phyloP scores from a whole-genome alignment of 2,113 vertebrate species.

The Psilopsiagon aymara region DNA sequence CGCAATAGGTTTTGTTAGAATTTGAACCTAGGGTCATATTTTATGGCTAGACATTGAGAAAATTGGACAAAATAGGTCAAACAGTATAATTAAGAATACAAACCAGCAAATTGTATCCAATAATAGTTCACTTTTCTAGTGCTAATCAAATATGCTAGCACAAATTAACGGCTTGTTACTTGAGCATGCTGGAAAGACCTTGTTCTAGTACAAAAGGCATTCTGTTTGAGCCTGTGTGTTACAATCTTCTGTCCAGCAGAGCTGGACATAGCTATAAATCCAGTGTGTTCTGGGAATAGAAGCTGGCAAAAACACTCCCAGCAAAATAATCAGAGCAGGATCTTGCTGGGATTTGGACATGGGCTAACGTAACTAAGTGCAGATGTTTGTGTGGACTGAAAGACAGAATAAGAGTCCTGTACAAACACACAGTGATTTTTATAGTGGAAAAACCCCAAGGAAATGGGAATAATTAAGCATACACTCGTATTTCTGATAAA shows the following conservation, averaged over 20 bases:
- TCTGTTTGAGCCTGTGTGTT: neutral
- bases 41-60: neutral
- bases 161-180: slow-evolving; percentile 31
- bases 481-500: neutral
- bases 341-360: slow-evolving; percentile 32
- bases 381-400: slow-evolving; percentile 56
- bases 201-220: neutral
- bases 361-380: slow-evolving; percentile 3
- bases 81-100: slow-evolving; percentile 36
- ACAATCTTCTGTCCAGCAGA: slow-evolving; percentile 2
- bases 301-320: slow-evolving; percentile 62
- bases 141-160: slow-evolving; percentile 5
- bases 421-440: slow-evolving; percentile 16
- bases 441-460: neutral
- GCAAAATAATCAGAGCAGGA: slow-evolving; percentile 37
- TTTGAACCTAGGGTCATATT: neutral
- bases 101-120: slow-evolving; percentile 13
- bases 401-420: slow-evolving; percentile 30
- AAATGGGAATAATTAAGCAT: neutral
- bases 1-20: neutral
- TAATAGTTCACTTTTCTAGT: slow-evolving; percentile 21
- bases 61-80: slow-evolving; percentile 11
- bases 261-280: slow-evolving; percentile 38
- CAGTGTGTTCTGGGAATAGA: slow-evolving; percentile 49
- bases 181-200: slow-evolving; percentile 34